Percentiles rank a stretch among this genome's conserved stretches.
Evolutionary conservation across 2,113 vertebrate genomes (phyloP).

Genomic region (Meleagris gallopavo): DNA sequence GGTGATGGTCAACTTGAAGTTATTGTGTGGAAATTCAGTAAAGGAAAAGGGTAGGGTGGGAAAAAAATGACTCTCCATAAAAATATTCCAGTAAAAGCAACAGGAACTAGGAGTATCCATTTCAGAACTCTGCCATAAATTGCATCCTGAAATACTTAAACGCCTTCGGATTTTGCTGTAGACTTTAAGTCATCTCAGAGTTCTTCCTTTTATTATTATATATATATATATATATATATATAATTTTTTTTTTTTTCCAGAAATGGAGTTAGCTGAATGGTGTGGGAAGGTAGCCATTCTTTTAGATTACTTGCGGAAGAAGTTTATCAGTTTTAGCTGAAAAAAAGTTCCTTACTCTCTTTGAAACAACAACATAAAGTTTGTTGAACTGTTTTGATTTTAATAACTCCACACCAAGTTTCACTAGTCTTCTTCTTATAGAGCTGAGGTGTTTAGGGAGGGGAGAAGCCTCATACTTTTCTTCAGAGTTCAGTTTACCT

Average conservation of each 20-base stretch:
- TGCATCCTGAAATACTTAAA: conserved; percentile 70
- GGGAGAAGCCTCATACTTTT: background rate
- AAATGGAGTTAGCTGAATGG: background rate
- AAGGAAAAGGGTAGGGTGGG: conserved; percentile 83
- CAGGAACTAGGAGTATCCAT: conserved; percentile 77
- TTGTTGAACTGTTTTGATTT: background rate
- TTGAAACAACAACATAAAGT: fast-evolving
- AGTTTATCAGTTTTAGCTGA: background rate
- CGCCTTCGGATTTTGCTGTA: conserved; percentile 54
- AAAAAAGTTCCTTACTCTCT: background rate
- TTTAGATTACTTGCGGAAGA: background rate
- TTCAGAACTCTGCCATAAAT: conserved; percentile 59
- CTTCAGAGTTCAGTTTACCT: background rate
- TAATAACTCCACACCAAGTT: background rate
- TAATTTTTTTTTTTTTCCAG: background rate
- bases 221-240: no score
- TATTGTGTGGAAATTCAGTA: conserved; percentile 79
- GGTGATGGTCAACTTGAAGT: conserved; percentile 73
- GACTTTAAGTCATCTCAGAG: conserved; percentile 27
- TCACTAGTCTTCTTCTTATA: background rate
- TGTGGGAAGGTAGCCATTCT: background rate
- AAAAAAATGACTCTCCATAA: conserved; percentile 76
- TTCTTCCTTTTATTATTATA: conserved; percentile 11
- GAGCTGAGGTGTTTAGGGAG: background rate
- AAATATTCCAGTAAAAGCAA: conserved; percentile 77